Base-by-base conservation (phyloP, 2,888 invertebrate genomes). In the Schizaphis graminum region DNA sequence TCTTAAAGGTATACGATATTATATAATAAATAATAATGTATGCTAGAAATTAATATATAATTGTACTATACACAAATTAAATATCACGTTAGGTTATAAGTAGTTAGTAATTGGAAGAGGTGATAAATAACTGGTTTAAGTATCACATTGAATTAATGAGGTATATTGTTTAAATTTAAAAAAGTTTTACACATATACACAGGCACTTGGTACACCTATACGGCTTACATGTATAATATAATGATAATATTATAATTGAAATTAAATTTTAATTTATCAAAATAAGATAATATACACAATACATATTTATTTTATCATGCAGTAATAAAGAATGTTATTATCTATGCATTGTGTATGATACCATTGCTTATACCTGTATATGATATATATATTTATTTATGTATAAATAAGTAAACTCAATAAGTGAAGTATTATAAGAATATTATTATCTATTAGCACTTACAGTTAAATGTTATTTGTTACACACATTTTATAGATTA, bases 1-100 rank as follows among this genome's bases (percentile, higher is more conserved):
- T 97, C 28, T 97, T 98, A 96, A 97, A 98, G 96, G 92, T 92
- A 67, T 11, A 49, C 35, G 4, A 47, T 44, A 86, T 28, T 67
- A n/a, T 77, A 26, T 21, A 35, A n/a, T n/a, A n/a, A n/a, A n/a
- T n/a, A n/a, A 35, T 35, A 35, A 35, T 77, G 2, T 77, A 35
- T 47, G 5, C 13, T 86, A 86, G 16, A 0, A 13, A 47, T 8
- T 26, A 28, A 28, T 28, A 11, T 28, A 47, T 47, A 1, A 47
- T 86, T 86, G 28, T 11, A 28, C 28, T 44, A 28, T 5, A 47
- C 13, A 86, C 44, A 5, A 47, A 44, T 77, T 77, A 77, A 77
- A 77, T 77, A 77, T 77, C 35, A 77, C 35, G 35, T 77, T 21
- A 44, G 41, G 41, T 35, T 77, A 77, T 77, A 16, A 77, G 41